Percentiles rank a stretch among this genome's conserved stretches.
Evolutionary conservation across 2,888 invertebrate genomes (phyloP).

Genomic region (Diplazon laetatorius): DNA sequence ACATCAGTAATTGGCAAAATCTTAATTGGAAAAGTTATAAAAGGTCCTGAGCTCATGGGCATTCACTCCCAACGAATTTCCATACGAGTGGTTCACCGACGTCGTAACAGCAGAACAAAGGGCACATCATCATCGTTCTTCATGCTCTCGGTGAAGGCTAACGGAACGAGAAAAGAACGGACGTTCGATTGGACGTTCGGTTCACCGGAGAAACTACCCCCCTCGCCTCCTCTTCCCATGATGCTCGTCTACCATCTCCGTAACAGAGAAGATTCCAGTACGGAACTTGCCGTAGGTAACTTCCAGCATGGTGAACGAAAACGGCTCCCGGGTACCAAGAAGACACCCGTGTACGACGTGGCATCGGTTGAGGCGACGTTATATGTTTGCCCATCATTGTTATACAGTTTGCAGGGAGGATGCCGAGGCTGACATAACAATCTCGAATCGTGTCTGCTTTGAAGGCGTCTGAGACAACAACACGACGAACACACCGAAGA

Average conservation of each 20-base stretch:
- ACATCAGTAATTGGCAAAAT: no score
- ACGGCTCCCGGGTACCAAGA: neutral
- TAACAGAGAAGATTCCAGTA: conserved; percentile 26
- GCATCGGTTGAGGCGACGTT: conserved; percentile 46
- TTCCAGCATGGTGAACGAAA: neutral
- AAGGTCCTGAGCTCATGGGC: no score
- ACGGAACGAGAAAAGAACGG: neutral
- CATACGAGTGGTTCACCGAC: no score
- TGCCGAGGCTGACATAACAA: conserved; percentile 70
- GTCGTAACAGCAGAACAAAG: neutral
- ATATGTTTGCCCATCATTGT: conserved; percentile 70
- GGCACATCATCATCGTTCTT: conserved; percentile 4
- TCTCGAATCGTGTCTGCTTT: conserved; percentile 69
- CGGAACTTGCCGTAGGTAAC: neutral
- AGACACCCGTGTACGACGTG: conserved; percentile 50
- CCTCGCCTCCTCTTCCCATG: conserved; percentile 42
- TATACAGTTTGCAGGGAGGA: conserved; percentile 68
- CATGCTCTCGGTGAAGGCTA: conserved; percentile 26
- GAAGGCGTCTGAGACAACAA: conserved; percentile 69
- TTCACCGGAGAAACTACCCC: neutral
- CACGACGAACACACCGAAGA: conserved; percentile 45
- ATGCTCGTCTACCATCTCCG: no score
- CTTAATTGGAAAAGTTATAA: no score
- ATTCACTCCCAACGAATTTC: no score
- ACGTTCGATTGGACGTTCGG: conserved; percentile 47